These are phyloP conservation scores for Ceuthmochares aereus DNA, from an alignment of 2,113 vertebrate genomes.

Conservation along the genomic window DNA sequence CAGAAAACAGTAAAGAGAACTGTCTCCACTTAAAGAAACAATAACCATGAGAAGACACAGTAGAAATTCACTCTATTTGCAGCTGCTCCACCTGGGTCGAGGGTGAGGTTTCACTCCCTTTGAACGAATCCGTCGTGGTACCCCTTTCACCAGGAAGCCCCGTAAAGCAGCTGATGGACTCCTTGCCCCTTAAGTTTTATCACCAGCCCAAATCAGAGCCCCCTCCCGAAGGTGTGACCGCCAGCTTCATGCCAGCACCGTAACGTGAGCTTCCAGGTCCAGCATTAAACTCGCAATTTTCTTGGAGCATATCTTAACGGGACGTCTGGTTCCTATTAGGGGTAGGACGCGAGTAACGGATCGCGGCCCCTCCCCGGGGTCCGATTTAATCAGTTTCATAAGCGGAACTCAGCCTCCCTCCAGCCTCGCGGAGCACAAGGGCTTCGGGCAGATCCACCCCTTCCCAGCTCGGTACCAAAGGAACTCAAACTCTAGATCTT, in stretches of 20 bases:
- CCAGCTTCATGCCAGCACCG: not conserved
- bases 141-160: not conserved
- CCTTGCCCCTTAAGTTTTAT: not conserved
- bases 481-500: conserved; percentile 11
- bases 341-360: conserved; percentile 36
- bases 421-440: conserved; percentile 24
- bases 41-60: not conserved
- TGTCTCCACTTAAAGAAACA: not conserved
- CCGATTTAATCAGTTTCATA: conserved; percentile 58
- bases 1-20: not conserved
- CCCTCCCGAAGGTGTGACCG: conserved; percentile 14
- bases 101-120: not conserved
- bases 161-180: not conserved
- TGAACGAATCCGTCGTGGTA: not conserved
- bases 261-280: not conserved
- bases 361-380: conserved; percentile 11
- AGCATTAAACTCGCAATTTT: conserved; percentile 15
- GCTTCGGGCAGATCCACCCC: conserved; percentile 32
- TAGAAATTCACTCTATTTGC: not conserved
- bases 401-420: conserved; percentile 42
- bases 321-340: conserved; percentile 58
- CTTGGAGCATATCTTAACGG: not conserved
- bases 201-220: not conserved
- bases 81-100: not conserved
- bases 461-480: not conserved